Evolutionary conservation across 1,140 invertebrate genomes (phyloP).

Genomic region (Conus betulinus): DNA sequence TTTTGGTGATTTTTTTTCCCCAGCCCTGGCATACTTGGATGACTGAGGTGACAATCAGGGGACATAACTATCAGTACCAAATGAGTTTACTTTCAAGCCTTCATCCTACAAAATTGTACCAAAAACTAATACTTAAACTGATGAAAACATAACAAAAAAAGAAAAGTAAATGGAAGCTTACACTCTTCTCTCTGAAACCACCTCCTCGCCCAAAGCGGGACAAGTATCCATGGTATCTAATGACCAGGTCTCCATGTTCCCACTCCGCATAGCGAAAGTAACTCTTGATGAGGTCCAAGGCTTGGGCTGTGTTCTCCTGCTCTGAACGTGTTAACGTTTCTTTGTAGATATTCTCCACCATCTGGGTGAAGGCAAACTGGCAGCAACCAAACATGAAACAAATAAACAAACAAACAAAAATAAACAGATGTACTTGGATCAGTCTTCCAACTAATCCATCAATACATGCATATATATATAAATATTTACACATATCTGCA

Average conservation of each 20-base stretch:
- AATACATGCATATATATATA: no score
- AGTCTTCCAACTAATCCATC: no score
- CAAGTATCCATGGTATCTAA: conserved; percentile 54
- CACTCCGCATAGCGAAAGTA: conserved; percentile 58
- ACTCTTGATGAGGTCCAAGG: conserved; percentile 26
- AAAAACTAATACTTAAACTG: neutral
- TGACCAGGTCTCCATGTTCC: conserved; percentile 59
- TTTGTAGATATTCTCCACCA: conserved; percentile 56
- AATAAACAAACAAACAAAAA: neutral
- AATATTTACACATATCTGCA: no score
- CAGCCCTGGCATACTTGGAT: no score
- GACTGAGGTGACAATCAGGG: no score
- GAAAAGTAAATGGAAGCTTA: neutral
- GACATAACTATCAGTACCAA: no score
- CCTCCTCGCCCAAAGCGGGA: conserved; percentile 22
- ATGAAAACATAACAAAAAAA: neutral
- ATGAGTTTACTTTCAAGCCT: no score
- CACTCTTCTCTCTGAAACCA: neutral
- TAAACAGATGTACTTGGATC: no score
- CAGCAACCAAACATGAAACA: neutral
- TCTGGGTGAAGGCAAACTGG: conserved; percentile 59
- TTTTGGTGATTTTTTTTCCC: no score
- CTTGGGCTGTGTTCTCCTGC: conserved; percentile 9
- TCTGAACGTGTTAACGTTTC: conserved; percentile 49
- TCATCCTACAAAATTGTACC: no score